Evolutionary conservation across 1,140 invertebrate genomes (phyloP).

Genomic region (Mycetomoellerius zeteki): DNA sequence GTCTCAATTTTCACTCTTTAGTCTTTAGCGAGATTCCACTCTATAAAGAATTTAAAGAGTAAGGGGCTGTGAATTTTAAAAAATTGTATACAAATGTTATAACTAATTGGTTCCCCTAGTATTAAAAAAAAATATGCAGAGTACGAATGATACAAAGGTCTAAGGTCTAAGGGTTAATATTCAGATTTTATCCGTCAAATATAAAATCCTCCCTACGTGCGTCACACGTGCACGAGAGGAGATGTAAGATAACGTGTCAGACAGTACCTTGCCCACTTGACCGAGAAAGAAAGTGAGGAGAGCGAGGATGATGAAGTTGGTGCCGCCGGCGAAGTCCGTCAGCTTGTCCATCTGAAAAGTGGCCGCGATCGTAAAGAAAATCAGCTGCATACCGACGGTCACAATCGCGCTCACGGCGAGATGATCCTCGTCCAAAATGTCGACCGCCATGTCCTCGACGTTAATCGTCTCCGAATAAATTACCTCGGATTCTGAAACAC

Average conservation of each 20-base stretch:
- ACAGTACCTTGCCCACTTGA: slow-evolving; percentile 90
- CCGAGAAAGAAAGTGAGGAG: slow-evolving; percentile 95
- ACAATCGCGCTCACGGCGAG: slow-evolving; percentile 96
- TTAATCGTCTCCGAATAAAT: slow-evolving; percentile 43
- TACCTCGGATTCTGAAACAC: slow-evolving; percentile 66
- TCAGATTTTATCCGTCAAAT: slow-evolving; percentile 1
- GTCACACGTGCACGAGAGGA: not conserved
- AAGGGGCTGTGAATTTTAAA: no score
- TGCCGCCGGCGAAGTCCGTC: slow-evolving; percentile 96
- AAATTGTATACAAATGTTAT: no score
- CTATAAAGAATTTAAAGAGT: no score
- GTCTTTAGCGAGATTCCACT: no score
- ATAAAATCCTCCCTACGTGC: not conserved
- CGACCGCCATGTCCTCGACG: slow-evolving; percentile 87
- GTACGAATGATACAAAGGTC: no score
- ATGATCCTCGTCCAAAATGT: slow-evolving; percentile 94
- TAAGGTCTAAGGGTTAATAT: not conserved
- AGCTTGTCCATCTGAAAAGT: slow-evolving; percentile 96
- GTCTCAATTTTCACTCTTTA: no score
- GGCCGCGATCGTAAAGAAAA: slow-evolving; percentile 95
- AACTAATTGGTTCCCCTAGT: no score
- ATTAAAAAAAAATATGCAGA: no score
- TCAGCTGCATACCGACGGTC: slow-evolving; percentile 94
- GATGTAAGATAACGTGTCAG: not conserved
- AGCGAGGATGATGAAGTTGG: slow-evolving; percentile 96